Evolutionary conservation across 2,888 invertebrate species (phyloP).

Genomic region (Synergus laeviventris): DNA sequence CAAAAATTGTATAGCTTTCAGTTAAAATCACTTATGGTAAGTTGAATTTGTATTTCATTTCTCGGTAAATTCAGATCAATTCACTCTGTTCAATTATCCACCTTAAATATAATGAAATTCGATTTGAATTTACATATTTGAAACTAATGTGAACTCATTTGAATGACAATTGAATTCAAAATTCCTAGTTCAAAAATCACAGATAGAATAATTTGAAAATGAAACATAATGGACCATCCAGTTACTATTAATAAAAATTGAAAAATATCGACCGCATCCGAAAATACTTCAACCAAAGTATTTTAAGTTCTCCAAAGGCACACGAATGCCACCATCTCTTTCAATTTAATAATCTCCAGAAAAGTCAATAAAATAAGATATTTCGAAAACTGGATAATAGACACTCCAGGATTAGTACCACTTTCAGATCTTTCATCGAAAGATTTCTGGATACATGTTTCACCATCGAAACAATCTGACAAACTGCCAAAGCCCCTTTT

Average conservation of each 20-base stretch:
- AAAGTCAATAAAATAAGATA: constrained; percentile 17
- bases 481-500: background rate
- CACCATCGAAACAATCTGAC: background rate
- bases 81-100: too few species aligned
- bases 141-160: too few species aligned
- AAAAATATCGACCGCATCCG: background rate
- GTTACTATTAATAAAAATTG: background rate
- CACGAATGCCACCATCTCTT: background rate
- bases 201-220: background rate
- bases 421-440: background rate
- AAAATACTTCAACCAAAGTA: background rate
- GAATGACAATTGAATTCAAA: background rate
- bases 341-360: constrained; percentile 18
- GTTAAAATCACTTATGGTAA: too few species aligned
- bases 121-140: too few species aligned
- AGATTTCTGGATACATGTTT: background rate
- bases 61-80: too few species aligned
- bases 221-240: background rate
- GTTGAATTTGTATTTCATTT: too few species aligned
- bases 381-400: background rate
- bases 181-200: background rate
- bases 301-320: background rate
- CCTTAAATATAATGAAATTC: too few species aligned
- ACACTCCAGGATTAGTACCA: constrained; percentile 1
- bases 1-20: too few species aligned